Percentiles rank a stretch among this genome's conserved stretches.
These are phyloP conservation scores for Sminthurinus signatus DNA, from an alignment of 1,140 invertebrate genomes.

Conservation along the genomic window DNA sequence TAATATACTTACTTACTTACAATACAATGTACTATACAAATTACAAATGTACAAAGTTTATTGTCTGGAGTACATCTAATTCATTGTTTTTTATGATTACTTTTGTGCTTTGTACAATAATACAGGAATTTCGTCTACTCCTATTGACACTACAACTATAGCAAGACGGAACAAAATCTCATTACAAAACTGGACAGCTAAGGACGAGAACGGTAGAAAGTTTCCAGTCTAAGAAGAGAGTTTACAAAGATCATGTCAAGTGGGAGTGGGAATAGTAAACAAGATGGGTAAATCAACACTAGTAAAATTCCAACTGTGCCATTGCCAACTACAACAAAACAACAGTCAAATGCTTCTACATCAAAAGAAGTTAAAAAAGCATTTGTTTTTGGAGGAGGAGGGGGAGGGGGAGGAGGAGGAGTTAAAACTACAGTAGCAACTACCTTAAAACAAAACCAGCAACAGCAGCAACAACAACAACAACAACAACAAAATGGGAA, in stretches of 20 bases:
- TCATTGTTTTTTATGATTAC: no score
- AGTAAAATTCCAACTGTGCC: not conserved
- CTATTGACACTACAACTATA: not conserved
- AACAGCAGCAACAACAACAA: not conserved
- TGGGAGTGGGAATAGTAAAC: constrained; percentile 4
- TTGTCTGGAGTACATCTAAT: no score
- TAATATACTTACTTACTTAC: no score
- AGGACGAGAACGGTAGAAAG: no score
- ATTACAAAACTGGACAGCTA: constrained; percentile 42
- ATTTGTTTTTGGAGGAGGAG: not conserved
- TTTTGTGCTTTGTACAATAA: not conserved
- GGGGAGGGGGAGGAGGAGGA: not conserved
- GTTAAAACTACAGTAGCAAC: no score
- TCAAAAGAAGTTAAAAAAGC: constrained; percentile 1
- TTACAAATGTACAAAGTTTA: no score
- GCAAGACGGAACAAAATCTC: not conserved
- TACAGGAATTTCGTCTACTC: not conserved
- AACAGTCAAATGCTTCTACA: not conserved
- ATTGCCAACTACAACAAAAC: not conserved
- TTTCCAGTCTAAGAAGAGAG: no score
- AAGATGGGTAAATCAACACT: constrained; percentile 7
- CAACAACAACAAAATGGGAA: constrained; percentile 3
- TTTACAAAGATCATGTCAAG: constrained; percentile 3
- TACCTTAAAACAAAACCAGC: not conserved
- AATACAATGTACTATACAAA: no score